Conservation (phyloP, 2,888 invertebrate species). For the Pandemis corylana region DNA sequence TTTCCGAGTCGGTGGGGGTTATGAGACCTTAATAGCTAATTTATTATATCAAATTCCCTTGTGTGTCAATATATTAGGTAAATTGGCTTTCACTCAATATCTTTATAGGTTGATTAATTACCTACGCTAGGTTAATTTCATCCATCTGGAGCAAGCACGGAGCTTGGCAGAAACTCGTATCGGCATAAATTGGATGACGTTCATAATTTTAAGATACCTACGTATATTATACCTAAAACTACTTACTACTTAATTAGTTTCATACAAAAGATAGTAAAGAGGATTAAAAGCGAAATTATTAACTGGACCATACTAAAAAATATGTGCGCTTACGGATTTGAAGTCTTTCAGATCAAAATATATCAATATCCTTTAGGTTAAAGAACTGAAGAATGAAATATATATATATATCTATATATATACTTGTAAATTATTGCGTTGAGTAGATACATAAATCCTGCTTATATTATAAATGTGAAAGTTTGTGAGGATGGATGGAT, state of each 20-base stretch:
- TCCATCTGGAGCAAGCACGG: conserved; percentile 2
- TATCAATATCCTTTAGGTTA: too few species aligned
- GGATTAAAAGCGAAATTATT: neutral
- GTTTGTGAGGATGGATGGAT: too few species aligned
- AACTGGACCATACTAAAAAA: too few species aligned
- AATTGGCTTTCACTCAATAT: conserved; percentile 27
- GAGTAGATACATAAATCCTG: too few species aligned
- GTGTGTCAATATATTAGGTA: conserved; percentile 32
- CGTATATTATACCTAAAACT: neutral
- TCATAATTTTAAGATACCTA: conserved; percentile 4
- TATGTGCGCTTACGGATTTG: too few species aligned
- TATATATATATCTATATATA: too few species aligned
- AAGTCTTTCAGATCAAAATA: too few species aligned
- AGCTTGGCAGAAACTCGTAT: conserved; percentile 2
- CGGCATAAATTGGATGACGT: conserved; percentile 5
- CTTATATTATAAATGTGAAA: too few species aligned
- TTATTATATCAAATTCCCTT: conserved; percentile 26
- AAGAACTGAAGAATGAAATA: too few species aligned
- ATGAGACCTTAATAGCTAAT: conserved; percentile 3
- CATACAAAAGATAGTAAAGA: neutral
- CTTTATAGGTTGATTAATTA: conserved; percentile 27
- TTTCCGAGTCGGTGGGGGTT: neutral
- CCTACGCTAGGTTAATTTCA: conserved; percentile 25
- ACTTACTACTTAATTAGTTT: neutral
- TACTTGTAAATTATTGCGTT: too few species aligned